Percentiles rank a stretch among this genome's conserved stretches.
Conservation (phyloP, 2,113 vertebrate genomes). For the Protobothrops flavoviridis region DNA sequence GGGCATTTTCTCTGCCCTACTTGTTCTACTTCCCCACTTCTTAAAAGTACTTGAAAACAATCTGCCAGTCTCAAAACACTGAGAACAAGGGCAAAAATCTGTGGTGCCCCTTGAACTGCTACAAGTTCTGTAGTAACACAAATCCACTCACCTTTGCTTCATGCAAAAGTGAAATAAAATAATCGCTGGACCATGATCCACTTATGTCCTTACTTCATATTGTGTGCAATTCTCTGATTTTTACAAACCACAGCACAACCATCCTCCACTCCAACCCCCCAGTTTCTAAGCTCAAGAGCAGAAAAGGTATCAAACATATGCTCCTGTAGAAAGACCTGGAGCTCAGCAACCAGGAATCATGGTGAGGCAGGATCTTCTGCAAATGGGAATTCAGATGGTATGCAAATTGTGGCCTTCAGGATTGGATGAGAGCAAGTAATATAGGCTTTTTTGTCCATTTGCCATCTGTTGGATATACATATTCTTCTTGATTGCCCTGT, state of each 20-base stretch:
- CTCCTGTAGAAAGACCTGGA: not conserved
- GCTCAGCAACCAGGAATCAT: not conserved
- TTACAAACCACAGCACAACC: not conserved
- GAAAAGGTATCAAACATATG: not conserved
- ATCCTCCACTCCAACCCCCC: not conserved
- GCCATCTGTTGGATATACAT: not conserved
- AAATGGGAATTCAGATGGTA: not conserved
- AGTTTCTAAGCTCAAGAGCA: not conserved
- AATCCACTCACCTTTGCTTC: not conserved
- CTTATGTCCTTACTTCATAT: not conserved
- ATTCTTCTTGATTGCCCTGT: not conserved
- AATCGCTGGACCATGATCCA: not conserved
- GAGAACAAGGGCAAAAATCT: not conserved
- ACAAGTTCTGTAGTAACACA: not conserved
- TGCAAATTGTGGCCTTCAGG: not conserved
- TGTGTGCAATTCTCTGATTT: not conserved
- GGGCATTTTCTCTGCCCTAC: not conserved
- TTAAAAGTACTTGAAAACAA: not conserved
- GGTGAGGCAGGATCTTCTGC: not conserved
- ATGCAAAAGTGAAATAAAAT: not conserved
- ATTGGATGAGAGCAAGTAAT: not conserved
- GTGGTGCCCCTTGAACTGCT: not conserved
- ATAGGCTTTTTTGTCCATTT: not conserved
- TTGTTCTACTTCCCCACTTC: not conserved
- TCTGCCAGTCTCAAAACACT: not conserved